phyloP scores from a whole-genome alignment of 23 tunicate genomes.

The Pegea sp. region DNA sequence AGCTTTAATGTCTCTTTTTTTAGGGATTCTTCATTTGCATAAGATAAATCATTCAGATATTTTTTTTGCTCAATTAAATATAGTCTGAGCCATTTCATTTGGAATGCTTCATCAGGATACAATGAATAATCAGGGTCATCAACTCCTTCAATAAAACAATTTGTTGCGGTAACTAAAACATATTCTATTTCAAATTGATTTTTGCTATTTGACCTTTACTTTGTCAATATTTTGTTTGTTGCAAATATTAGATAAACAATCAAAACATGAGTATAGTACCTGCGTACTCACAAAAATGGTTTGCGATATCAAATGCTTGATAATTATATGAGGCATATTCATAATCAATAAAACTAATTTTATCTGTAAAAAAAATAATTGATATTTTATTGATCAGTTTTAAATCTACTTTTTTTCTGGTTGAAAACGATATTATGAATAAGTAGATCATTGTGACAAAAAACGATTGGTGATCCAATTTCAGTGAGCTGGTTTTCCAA shows the following conservation, averaged over 20 bases:
- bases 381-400: no score
- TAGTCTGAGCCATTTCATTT: constrained; percentile 28
- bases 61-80: constrained; percentile 17
- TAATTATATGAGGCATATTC: constrained; percentile 73
- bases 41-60: no score
- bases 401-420: constrained; percentile 21
- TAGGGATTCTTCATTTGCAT: no score
- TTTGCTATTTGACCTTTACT: no score
- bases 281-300: constrained; percentile 90
- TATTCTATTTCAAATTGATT: no score
- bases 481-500: constrained; percentile 20
- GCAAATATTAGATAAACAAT: no score
- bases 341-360: constrained; percentile 53
- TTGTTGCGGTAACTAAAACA: no score
- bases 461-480: constrained; percentile 36
- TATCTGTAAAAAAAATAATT: constrained; percentile 33
- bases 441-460: constrained; percentile 78
- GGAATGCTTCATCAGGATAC: constrained; percentile 37
- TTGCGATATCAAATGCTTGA: constrained; percentile 81
- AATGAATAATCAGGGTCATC: constrained; percentile 49
- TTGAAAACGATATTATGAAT: constrained; percentile 57
- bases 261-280: no score
- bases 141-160: constrained; percentile 40
- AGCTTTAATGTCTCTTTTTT: no score
- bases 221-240: no score